A percentile compares a stretch with the other conserved stretches of the same genome.
phyloP scores from a whole-genome alignment of 1,140 invertebrate species.

The Cheumatopsyche charites region DNA sequence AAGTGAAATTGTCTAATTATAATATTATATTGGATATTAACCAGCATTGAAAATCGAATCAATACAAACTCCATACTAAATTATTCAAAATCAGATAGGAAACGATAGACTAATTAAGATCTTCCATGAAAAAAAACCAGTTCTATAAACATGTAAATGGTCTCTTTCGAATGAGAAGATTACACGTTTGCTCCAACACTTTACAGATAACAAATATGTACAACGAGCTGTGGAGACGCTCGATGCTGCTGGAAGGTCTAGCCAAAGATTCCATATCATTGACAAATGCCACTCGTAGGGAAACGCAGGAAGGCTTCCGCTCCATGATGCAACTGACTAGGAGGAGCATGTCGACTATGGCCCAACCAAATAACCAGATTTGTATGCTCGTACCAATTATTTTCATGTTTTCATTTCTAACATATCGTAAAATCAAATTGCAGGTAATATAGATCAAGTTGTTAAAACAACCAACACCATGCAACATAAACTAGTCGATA shows the following conservation, averaged over 20 bases:
- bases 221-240: conserved; percentile 63
- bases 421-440: not conserved
- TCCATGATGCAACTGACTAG: conserved; percentile 54
- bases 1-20: too few relatives aligned
- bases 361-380: not conserved
- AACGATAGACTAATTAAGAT: too few relatives aligned
- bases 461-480: conserved; percentile 41
- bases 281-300: conserved; percentile 61
- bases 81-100: too few relatives aligned
- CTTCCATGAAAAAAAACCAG: too few relatives aligned
- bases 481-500: conserved; percentile 49
- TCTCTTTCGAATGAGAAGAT: too few relatives aligned
- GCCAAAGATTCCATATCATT: conserved; percentile 59
- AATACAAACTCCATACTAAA: too few relatives aligned
- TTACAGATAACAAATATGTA: conserved; percentile 64
- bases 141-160: too few relatives aligned
- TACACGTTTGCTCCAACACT: too few relatives aligned
- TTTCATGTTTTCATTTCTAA: not conserved
- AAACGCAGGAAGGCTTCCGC: conserved; percentile 63
- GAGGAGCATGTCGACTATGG: conserved; percentile 51
- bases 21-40: too few relatives aligned
- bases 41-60: too few relatives aligned
- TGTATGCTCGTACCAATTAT: not conserved
- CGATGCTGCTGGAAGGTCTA: conserved; percentile 57
- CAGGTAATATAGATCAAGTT: conserved; percentile 30